These are phyloP conservation scores for Eulemur rubriventer DNA, from an alignment of 2,797 vertebrate species.

Conservation along the genomic window DNA sequence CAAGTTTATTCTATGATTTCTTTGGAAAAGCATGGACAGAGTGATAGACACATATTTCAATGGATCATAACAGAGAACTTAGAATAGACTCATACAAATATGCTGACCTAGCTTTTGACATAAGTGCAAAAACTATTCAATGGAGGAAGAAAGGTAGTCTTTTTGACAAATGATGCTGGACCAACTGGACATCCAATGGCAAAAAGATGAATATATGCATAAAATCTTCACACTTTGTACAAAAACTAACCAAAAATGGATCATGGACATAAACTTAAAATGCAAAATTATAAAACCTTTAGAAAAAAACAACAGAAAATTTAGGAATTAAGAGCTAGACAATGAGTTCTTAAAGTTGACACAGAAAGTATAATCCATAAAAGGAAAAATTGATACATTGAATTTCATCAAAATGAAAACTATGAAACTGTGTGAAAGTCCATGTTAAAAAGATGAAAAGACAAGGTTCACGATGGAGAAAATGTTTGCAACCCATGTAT, in stretches of 20 bases:
- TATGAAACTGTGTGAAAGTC: background rate
- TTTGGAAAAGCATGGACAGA: constrained; percentile 26
- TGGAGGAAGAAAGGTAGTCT: background rate
- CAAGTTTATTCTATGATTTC: background rate
- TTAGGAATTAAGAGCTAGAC: background rate
- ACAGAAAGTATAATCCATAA: background rate
- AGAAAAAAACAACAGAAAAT: background rate
- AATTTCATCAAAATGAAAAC: background rate
- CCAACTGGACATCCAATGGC: background rate
- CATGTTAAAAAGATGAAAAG: constrained; percentile 25
- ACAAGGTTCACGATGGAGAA: background rate
- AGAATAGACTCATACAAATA: background rate
- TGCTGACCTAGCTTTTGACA: background rate
- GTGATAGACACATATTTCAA: background rate
- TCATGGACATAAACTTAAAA: background rate
- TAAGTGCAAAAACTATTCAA: constrained; percentile 1
- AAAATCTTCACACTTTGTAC: background rate
- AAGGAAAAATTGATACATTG: background rate
- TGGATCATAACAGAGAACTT: background rate
- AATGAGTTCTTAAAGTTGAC: constrained; percentile 13
- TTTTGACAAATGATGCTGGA: background rate
- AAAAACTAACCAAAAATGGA: background rate
- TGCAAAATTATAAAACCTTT: background rate
- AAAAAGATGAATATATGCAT: background rate
- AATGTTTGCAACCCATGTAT: background rate